phyloP scores from a whole-genome alignment of 2,888 invertebrate genomes.

The Eutolmus rufibarbis region DNA sequence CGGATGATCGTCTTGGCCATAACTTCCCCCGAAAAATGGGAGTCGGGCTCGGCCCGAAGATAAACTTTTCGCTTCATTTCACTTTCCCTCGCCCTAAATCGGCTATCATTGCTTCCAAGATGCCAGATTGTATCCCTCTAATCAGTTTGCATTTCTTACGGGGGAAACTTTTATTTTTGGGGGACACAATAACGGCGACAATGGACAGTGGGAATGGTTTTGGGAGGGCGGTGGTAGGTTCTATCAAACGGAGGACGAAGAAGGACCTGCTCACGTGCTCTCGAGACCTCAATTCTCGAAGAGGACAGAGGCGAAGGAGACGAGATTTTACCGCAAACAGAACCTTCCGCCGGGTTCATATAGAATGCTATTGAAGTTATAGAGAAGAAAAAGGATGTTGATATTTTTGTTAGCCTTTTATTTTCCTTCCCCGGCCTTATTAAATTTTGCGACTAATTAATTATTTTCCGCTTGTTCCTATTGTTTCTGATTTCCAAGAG shows the following conservation, averaged over 20 bases:
- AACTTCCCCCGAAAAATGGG: not conserved
- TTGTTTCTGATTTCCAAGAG: not conserved
- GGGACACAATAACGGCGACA: not conserved
- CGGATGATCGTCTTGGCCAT: not conserved
- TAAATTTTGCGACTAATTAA: not conserved
- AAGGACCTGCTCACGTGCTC: not conserved
- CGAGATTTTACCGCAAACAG: not conserved
- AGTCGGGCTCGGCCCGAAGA: slow-evolving; percentile 5
- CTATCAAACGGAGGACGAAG: not conserved
- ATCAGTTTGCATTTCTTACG: slow-evolving; percentile 22
- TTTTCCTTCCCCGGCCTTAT: not conserved
- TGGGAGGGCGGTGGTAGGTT: not conserved
- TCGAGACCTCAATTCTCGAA: not conserved
- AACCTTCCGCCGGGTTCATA: not conserved
- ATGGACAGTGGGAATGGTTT: not conserved
- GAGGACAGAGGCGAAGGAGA: not conserved
- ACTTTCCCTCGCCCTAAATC: slow-evolving; percentile 11
- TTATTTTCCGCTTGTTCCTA: not conserved
- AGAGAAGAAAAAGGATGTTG: not conserved
- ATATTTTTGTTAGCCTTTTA: not conserved
- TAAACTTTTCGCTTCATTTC: slow-evolving; percentile 42
- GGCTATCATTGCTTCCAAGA: not conserved
- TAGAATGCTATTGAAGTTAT: not conserved
- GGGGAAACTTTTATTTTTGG: slow-evolving; percentile 24
- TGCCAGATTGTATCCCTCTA: slow-evolving; percentile 18